Evolutionary conservation across 2,888 invertebrate species (phyloP), one percentile per base, ranked within the genome.

Genomic region (Drosophila prostipennis): DNA sequence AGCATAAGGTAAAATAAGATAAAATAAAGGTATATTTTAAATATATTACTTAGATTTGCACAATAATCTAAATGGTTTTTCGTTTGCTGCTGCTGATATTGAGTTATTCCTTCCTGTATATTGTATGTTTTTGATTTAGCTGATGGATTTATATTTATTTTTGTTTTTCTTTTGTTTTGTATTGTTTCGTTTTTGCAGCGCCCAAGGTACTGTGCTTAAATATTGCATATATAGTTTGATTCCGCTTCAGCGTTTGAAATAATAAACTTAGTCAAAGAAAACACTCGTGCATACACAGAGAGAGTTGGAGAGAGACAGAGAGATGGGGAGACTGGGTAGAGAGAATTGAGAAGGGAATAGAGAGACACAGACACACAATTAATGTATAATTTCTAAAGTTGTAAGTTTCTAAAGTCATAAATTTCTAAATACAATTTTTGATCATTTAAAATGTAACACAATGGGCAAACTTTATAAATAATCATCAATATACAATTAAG

Each of bases 371-470:
- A 49, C 49, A 32, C 14, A 53, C 43, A 11, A 32, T 48, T 34
- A 48, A 48, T 34, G 13, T 7, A 34, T 48, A 48, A 48, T 34
- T 48, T 48, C 34, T 48, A 48, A 46, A 46, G 16, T 48, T 34
- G 8, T 14, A 46, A 19, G n/a, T 32, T 58, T 59, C 42, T 73
- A 73, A 79, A 54, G 26, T 26, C 26, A 34, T 43, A 19, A 14
- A 23, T n/a, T 57, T 58, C 39, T 72, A 72, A 78, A 53, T 58
- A 48, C 64, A 68, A 69, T 73, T 76, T 46, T 11, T 63, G 45
- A 61, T 16, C 80, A 80, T 86, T 86, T 77, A 58, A 86, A 86
- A 79, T 86, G 86, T 80, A 80, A 77, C 80, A 64, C 69, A 53
- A 53, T 53, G n/a, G 37, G 43, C 36, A 67, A 63, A 32, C 11